phyloP scores from a whole-genome alignment of 2,888 invertebrate species.

The Drosophila meridiana region DNA sequence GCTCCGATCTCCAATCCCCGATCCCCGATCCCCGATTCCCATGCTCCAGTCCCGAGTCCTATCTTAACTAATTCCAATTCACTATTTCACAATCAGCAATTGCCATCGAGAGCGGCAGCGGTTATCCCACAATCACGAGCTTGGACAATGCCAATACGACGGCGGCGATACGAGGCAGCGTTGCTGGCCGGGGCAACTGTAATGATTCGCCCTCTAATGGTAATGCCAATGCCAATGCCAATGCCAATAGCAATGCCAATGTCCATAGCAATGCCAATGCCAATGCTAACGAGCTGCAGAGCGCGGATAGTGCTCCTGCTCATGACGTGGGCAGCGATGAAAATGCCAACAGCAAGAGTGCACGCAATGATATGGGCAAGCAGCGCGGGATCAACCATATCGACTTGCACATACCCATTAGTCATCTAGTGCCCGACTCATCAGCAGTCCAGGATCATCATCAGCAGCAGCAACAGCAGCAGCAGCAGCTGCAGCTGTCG shows the following conservation, averaged over 20 bases:
- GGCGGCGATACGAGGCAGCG: constrained; percentile 34
- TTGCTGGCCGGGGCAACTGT: constrained; percentile 22
- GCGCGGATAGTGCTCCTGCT: constrained; percentile 18
- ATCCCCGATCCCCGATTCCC: not conserved
- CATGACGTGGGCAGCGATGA: constrained; percentile 34
- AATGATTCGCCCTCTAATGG: constrained; percentile 25
- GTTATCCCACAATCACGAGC: constrained; percentile 67
- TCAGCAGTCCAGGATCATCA: constrained; percentile 23
- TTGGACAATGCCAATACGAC: constrained; percentile 59
- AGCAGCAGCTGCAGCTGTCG: constrained; percentile 28
- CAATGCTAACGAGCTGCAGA: constrained; percentile 16
- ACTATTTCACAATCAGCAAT: constrained; percentile 60
- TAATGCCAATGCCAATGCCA: not conserved
- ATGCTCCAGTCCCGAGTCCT: not conserved
- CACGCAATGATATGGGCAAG: constrained; percentile 30
- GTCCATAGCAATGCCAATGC: not conserved
- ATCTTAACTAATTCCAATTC: constrained; percentile 19
- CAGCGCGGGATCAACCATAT: constrained; percentile 35
- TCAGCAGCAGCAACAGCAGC: constrained; percentile 29
- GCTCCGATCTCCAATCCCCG: not conserved
- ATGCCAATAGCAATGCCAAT: not conserved
- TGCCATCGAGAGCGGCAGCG: constrained; percentile 72
- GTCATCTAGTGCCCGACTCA: constrained; percentile 40
- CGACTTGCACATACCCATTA: constrained; percentile 38
- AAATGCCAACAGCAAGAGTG: constrained; percentile 46